phyloP scores from a whole-genome alignment of 2,888 invertebrate genomes.

The Drosophila mettleri region DNA sequence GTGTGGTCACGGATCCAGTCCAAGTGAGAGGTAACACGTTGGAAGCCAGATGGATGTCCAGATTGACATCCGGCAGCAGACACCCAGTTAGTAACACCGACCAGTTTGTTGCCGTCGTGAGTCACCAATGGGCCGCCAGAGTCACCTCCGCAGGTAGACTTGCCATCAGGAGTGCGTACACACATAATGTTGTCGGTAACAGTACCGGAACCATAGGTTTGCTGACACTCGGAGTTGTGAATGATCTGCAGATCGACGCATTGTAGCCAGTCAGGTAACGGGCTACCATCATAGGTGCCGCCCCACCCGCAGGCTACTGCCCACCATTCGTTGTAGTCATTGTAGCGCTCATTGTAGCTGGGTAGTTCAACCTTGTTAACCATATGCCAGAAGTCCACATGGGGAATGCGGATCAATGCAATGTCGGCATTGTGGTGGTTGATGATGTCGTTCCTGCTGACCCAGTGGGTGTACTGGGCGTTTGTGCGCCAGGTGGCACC shows the following conservation, averaged over 20 bases:
- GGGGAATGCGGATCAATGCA: conserved; percentile 66
- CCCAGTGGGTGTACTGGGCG: conserved; percentile 64
- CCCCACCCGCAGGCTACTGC: conserved; percentile 76
- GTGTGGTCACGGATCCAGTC: conserved; percentile 70
- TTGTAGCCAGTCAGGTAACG: conserved; percentile 77
- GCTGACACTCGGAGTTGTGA: conserved; percentile 73
- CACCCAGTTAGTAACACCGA: conserved; percentile 73
- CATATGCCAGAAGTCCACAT: conserved; percentile 58
- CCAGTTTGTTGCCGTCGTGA: conserved; percentile 50
- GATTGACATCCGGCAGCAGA: conserved; percentile 58
- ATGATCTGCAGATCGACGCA: conserved; percentile 82
- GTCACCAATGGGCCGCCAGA: conserved; percentile 81
- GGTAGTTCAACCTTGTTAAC: conserved; percentile 59
- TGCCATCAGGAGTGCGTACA: conserved; percentile 57
- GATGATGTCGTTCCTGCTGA: conserved; percentile 54
- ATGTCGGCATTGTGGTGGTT: conserved; percentile 61
- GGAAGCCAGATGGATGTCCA: conserved; percentile 69
- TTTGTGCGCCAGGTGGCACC: conserved; percentile 67
- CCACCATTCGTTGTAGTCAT: conserved; percentile 53
- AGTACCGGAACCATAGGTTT: conserved; percentile 30
- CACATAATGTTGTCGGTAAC: conserved; percentile 64
- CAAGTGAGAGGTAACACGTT: conserved; percentile 67
- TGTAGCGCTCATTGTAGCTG: conserved; percentile 51
- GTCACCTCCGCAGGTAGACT: conserved; percentile 77
- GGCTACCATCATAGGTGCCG: conserved; percentile 59